These are phyloP conservation scores for Strigamia maritima DNA, from an alignment of 2,888 invertebrate species.

Conservation along the genomic window DNA sequence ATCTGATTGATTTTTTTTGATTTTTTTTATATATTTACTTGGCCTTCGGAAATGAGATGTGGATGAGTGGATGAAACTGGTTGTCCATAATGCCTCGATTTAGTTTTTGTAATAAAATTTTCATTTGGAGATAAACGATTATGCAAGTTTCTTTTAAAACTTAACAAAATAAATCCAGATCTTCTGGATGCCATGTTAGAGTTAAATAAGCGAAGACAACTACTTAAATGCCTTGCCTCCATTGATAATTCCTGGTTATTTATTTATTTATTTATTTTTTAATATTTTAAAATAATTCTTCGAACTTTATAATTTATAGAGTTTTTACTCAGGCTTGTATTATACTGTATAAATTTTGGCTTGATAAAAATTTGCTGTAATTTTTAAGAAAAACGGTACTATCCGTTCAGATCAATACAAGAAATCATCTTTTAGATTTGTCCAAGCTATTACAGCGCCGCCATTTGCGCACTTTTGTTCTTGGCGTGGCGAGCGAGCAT, in stretches of 20 bases:
- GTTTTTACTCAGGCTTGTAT: too few species aligned
- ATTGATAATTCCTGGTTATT: background rate
- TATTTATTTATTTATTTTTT: too few species aligned
- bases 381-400: background rate
- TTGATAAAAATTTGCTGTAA: background rate
- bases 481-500: background rate
- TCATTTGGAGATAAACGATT: background rate
- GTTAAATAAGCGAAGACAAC: background rate
- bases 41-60: slow-evolving; percentile 66
- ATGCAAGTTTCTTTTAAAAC: background rate
- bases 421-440: background rate
- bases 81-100: slow-evolving; percentile 62
- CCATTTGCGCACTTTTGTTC: slow-evolving; percentile 10
- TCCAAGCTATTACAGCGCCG: background rate
- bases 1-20: background rate
- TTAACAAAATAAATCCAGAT: background rate
- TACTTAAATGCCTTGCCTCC: background rate
- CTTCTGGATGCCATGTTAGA: background rate
- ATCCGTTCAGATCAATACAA: background rate
- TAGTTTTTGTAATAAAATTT: background rate
- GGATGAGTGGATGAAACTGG: slow-evolving; percentile 78
- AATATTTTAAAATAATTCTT: too few species aligned
- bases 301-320: too few species aligned
- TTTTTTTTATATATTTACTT: slow-evolving; percentile 49
- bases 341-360: background rate